These are phyloP conservation scores for Piprites chloris DNA, from an alignment of 2,113 vertebrate species.

Conservation along the genomic window DNA sequence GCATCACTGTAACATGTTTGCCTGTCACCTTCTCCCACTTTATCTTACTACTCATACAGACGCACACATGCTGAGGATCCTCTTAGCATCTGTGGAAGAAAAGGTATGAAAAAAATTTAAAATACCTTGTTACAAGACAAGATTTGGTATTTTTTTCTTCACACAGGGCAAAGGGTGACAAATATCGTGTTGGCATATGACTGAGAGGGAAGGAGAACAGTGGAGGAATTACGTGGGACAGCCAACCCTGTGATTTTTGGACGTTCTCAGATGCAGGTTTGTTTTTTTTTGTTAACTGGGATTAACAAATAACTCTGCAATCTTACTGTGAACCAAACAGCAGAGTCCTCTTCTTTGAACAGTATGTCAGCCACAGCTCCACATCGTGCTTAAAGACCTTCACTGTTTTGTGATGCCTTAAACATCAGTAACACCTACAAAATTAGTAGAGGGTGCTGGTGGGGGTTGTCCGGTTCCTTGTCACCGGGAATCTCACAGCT, in stretches of 20 bases:
- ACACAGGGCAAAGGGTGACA: not conserved
- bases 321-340: not conserved
- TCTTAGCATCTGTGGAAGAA: not conserved
- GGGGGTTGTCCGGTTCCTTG: not conserved
- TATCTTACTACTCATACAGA: not conserved
- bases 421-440: not conserved
- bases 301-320: not conserved
- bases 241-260: not conserved
- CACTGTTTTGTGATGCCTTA: not conserved
- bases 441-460: not conserved
- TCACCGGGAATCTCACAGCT: not conserved
- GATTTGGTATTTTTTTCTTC: accelerated
- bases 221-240: accelerated
- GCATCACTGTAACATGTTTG: not conserved
- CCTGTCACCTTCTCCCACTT: not conserved
- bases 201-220: not conserved
- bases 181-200: not conserved
- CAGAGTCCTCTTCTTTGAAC: not conserved
- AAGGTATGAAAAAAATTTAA: not conserved
- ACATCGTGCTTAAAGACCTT: not conserved
- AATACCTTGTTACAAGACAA: not conserved
- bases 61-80: not conserved
- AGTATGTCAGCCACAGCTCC: not conserved
- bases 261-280: not conserved
- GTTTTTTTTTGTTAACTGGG: not conserved